Evolutionary conservation across 1,140 invertebrate species (phyloP), one percentile per base, ranked within the genome.

Genomic region (Oppia nitens): DNA sequence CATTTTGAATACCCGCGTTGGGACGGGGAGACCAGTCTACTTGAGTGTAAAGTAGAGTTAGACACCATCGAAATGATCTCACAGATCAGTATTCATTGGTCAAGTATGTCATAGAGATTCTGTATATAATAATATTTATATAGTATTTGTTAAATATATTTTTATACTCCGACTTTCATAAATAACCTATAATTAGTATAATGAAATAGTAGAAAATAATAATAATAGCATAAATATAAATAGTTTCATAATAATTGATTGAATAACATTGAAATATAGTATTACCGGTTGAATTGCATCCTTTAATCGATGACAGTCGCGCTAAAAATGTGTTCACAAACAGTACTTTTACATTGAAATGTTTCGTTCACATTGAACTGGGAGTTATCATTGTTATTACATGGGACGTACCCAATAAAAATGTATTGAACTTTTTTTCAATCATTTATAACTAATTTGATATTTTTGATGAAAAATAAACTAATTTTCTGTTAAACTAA

Each of bases 321-420:
- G 64, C 64, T 3, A 25, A 53, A 23, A 58, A 62, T 32, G 53
- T 59, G 2, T 29, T 63, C 2, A 48, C 63, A 4, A 66, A 66
- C 48, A 29, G 53, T 1, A 66, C 60, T 17, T 66, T 66, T 40
- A 55, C 40, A 14, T 45, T 66, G 2, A 63, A 53, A 24, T 66
- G 66, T 55, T 62, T 53, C 24, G 66, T 62, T 32, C 29, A 61
- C 51, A 60, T 65, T 1, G 66, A 66, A 3, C 21, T 61, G 2
- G 64, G 61, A 32, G 64, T 63, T 1, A 60, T 64, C 21, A 24
- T 66, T 17, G 60, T 59, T 25, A 54, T 66, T 1, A 55, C 60
- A 28, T 66, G 65, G 66, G 32, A 17, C 12, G 62, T 61, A 55
- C 66, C 66, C 26, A 61, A 63, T 49, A 56, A 56, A 20, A 52